These are phyloP conservation scores for Zaprionus nigranus DNA, from an alignment of 1,140 invertebrate genomes.

Conservation along the genomic window DNA sequence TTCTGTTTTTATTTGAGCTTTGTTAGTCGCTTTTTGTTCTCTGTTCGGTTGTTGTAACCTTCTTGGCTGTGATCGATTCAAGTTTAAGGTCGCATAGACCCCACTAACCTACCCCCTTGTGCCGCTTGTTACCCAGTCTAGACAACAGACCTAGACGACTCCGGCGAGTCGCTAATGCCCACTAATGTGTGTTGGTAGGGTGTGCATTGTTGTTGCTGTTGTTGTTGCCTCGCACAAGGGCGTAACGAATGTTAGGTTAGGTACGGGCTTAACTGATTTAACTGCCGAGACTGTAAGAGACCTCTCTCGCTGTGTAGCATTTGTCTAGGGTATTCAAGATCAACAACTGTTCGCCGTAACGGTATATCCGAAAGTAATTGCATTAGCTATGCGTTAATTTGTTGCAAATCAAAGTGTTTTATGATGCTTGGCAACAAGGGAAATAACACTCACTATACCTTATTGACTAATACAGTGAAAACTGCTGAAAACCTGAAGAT, in stretches of 20 bases:
- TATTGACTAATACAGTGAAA: neutral
- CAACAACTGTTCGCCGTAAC: conserved; percentile 4
- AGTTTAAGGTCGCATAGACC: conserved; percentile 66
- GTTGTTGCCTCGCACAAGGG: conserved; percentile 48
- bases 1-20: conserved; percentile 34
- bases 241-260: conserved; percentile 55
- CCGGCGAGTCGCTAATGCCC: conserved; percentile 63
- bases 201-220: conserved; percentile 29
- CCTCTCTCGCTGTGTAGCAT: neutral
- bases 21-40: conserved; percentile 29
- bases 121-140: conserved; percentile 32
- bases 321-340: conserved; percentile 1
- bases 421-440: neutral
- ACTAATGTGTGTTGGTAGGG: conserved; percentile 54
- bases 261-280: conserved; percentile 5
- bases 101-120: neutral
- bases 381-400: conserved; percentile 15
- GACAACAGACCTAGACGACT: conserved; percentile 42
- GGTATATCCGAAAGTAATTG: conserved; percentile 12
- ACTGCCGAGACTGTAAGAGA: neutral
- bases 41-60: conserved; percentile 37
- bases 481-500: neutral
- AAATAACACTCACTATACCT: neutral
- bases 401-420: neutral
- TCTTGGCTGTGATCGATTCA: conserved; percentile 66